Evolutionary conservation across 2,797 vertebrate species (phyloP).

Genomic region (Phylloscopus collybita): DNA sequence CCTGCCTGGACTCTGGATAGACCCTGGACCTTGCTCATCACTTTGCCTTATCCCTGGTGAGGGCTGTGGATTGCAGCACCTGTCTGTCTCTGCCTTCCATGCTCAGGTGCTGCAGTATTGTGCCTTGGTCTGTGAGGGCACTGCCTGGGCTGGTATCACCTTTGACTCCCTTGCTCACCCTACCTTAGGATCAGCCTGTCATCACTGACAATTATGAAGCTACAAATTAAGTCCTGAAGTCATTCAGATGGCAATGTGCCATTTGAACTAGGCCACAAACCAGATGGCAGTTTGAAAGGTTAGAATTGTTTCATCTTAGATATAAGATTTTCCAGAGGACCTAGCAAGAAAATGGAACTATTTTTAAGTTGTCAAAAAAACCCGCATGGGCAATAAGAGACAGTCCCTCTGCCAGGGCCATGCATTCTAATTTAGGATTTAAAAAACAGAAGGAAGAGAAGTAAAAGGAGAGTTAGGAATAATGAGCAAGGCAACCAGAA

Average conservation of each 20-base stretch:
- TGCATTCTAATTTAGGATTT: background rate
- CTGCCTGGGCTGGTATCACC: background rate
- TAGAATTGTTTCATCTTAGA: background rate
- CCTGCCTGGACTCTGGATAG: background rate
- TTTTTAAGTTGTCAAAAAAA: background rate
- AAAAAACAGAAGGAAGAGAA: background rate
- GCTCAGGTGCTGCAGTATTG: background rate
- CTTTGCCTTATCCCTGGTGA: background rate
- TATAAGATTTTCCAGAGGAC: background rate
- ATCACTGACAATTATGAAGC: background rate
- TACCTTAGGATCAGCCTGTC: background rate
- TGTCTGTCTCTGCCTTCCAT: accelerated
- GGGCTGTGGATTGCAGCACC: background rate
- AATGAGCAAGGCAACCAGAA: background rate
- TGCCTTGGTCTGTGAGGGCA: background rate
- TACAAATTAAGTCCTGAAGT: background rate
- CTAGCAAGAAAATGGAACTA: background rate
- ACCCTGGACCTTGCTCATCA: background rate
- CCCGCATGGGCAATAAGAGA: background rate
- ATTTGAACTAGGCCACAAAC: background rate
- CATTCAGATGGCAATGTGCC: background rate
- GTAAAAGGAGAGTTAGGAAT: background rate
- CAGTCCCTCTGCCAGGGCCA: background rate
- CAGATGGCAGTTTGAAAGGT: background rate
- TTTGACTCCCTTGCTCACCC: background rate